Conservation (phyloP, 2,113 vertebrate genomes). For the Phalacrocorax carbo region DNA sequence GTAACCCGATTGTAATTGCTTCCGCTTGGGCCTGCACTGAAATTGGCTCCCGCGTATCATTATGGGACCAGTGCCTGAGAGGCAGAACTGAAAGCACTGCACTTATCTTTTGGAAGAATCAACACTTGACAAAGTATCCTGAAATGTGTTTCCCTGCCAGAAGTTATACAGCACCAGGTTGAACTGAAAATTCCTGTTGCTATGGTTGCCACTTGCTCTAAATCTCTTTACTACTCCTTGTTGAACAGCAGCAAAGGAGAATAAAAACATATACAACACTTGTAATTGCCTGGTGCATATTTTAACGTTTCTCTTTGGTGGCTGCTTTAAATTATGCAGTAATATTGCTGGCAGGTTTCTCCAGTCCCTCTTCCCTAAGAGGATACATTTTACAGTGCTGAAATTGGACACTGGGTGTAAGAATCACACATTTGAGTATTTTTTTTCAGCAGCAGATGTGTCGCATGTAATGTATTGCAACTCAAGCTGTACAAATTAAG, state of each 20-base stretch:
- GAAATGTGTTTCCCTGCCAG: conserved; percentile 20
- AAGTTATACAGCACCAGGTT: not conserved
- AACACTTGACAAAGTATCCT: not conserved
- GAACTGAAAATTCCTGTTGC: conserved; percentile 35
- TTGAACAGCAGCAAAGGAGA: not conserved
- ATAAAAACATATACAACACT: conserved; percentile 29
- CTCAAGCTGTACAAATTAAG: conserved; percentile 62
- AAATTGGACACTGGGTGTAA: conserved; percentile 12
- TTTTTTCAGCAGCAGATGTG: conserved; percentile 21
- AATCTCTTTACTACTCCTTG: conserved; percentile 31
- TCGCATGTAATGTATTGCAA: conserved; percentile 48
- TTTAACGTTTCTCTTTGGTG: conserved; percentile 20
- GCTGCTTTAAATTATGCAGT: conserved; percentile 50
- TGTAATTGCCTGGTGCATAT: conserved; percentile 42
- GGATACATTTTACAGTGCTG: not conserved
- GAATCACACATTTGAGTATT: conserved; percentile 16
- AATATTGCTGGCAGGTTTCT: conserved; percentile 7
- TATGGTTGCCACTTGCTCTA: conserved; percentile 47
- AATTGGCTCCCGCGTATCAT: not conserved
- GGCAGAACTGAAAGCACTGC: not conserved
- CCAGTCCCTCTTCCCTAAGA: not conserved
- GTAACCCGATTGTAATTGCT: not conserved
- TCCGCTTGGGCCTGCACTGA: not conserved
- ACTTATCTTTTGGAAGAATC: not conserved
- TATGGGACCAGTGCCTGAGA: not conserved